Conservation (phyloP, 2,113 vertebrate species). For the Leptobrachium leishanense region DNA sequence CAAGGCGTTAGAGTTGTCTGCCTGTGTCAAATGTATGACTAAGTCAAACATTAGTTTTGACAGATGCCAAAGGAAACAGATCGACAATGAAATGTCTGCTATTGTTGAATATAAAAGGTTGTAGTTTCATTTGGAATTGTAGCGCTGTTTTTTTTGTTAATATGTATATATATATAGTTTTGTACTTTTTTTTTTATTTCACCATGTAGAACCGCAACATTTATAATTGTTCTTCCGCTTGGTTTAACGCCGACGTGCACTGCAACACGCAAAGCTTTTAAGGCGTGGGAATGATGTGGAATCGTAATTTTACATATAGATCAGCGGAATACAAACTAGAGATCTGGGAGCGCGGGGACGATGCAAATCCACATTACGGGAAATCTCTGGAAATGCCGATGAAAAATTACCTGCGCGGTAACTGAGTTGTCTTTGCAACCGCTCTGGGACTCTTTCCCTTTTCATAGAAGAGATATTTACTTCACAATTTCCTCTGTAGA, state of each 20-base stretch:
- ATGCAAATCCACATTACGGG: too few relatives aligned
- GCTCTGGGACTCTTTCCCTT: too few relatives aligned
- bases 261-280: not conserved
- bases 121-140: not conserved
- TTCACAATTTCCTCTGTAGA: too few relatives aligned
- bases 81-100: conserved; percentile 22
- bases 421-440: too few relatives aligned
- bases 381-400: not conserved
- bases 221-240: not conserved
- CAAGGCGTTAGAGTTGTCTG: conserved; percentile 42
- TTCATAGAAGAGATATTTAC: too few relatives aligned
- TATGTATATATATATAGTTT: not conserved
- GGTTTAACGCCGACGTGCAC: not conserved
- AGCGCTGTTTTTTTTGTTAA: not conserved
- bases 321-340: not conserved
- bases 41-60: conserved; percentile 44
- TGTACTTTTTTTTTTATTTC: not conserved
- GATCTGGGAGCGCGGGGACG: not conserved
- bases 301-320: not conserved
- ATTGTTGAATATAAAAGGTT: not conserved
- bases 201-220: not conserved
- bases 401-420: too few relatives aligned
- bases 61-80: conserved; percentile 38
- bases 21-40: conserved; percentile 42
- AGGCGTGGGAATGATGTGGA: not conserved